phyloP scores from a whole-genome alignment of 2,888 invertebrate genomes.

The Argyresthia albistria region DNA sequence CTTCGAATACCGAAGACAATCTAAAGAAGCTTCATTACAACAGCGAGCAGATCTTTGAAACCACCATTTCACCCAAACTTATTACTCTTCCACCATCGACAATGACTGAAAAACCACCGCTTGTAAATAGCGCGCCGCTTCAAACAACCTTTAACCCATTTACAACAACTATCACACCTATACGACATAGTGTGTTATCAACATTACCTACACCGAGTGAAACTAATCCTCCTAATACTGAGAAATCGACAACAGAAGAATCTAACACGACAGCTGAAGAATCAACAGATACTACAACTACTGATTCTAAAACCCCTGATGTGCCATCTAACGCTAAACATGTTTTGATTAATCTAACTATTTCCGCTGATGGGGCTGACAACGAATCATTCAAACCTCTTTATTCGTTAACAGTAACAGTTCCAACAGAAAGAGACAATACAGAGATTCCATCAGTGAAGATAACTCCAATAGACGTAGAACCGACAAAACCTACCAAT shows the following conservation, averaged over 20 bases:
- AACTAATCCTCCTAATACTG: slow-evolving; percentile 25
- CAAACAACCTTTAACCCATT: slow-evolving; percentile 19
- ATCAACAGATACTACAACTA: slow-evolving; percentile 29
- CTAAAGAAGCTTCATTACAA: slow-evolving; percentile 44
- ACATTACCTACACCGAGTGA: slow-evolving; percentile 13
- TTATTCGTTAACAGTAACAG: slow-evolving; percentile 85
- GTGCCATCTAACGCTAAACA: slow-evolving; percentile 65
- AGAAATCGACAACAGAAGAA: slow-evolving; percentile 20
- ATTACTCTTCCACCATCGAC: slow-evolving; percentile 17
- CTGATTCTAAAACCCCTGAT: slow-evolving; percentile 42
- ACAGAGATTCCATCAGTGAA: slow-evolving; percentile 69
- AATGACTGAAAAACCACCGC: slow-evolving; percentile 18
- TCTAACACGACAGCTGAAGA: slow-evolving; percentile 16
- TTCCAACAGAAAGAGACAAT: slow-evolving; percentile 76
- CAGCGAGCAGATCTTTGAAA: slow-evolving; percentile 21
- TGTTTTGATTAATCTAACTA: slow-evolving; percentile 86
- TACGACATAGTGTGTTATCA: slow-evolving; percentile 30
- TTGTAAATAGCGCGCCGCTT: neutral
- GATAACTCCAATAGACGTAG: slow-evolving; percentile 60
- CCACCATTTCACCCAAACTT: slow-evolving; percentile 13
- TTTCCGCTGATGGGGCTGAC: slow-evolving; percentile 76
- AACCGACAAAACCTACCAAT: slow-evolving; percentile 49
- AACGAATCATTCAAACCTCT: slow-evolving; percentile 72
- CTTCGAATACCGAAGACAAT: slow-evolving; percentile 28
- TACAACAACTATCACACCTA: slow-evolving; percentile 29